Evolutionary conservation across 2,797 vertebrate species (phyloP), one percentile per base, ranked within the genome.

Genomic region (Ficedula albicollis): DNA sequence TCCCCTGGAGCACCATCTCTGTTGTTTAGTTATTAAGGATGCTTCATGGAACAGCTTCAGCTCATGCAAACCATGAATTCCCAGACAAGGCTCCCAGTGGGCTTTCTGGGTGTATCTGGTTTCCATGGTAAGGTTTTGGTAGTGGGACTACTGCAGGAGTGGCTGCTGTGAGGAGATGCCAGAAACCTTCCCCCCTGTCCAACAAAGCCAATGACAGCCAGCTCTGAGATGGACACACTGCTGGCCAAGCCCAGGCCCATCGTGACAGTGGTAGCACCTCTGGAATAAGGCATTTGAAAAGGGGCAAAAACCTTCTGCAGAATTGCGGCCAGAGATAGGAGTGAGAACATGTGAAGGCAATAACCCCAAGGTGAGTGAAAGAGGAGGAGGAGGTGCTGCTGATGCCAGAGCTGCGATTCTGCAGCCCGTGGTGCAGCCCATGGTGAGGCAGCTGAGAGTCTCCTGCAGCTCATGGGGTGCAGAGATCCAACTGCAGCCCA

Each of bases 1-100:
- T 15, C 15, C 38, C 51, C 39, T 18, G 6, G 6, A 21, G 16
- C 27, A 34, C 10, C 1, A 0, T 20, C 13, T 55, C 48, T 27
- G 11, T 32, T 36, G 17, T 55, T 32, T 13, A 17, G 6, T 38
- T 87, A 22, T 41, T 58, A 46, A 83, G 20, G 23, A 20, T 3
- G 5, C 34, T 46, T 46, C 1, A 0, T 39, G 29, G 41, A 70
- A 18, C 54, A 56, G 39, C 38, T 52, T 30, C 23, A 21, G 22
- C 15, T 41, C 9, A 0, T 21, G 52, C 70, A 43, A 55, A 29
- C 17, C 26, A 5, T 6, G 4, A 23, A 48, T 26, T 26, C 43
- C 21, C 12, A 62, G 30, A 25, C 6, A 51, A 36, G 46, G 20
- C 43, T 72, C 69, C 54, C 74, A 52, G 1, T 3, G 38, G 38